phyloP scores from a whole-genome alignment of 2,113 vertebrate genomes.

The Psephotus haematonotus region DNA sequence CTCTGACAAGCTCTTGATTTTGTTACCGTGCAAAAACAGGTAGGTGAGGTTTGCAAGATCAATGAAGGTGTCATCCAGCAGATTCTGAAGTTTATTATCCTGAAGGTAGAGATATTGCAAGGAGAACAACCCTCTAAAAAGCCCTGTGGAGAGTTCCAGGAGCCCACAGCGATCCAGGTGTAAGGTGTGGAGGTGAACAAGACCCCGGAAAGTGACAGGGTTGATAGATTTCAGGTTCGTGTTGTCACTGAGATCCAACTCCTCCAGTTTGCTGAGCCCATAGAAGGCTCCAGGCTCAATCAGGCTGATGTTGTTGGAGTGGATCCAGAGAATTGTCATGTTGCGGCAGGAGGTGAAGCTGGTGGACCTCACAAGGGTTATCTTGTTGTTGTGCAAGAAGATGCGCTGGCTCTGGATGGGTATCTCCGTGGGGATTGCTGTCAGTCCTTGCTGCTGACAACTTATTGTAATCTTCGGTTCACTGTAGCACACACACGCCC shows the following conservation, averaged over 20 bases:
- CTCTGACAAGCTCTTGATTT: slow-evolving; percentile 90
- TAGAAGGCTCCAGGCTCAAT: slow-evolving; percentile 91
- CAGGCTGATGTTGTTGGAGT: slow-evolving; percentile 93
- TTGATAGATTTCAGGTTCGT: slow-evolving; percentile 87
- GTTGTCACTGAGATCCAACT: slow-evolving; percentile 96
- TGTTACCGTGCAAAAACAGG: slow-evolving; percentile 96
- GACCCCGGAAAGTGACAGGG: slow-evolving; percentile 88
- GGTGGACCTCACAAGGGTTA: slow-evolving; percentile 85
- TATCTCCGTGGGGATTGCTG: slow-evolving; percentile 89
- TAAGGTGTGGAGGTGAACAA: slow-evolving; percentile 91
- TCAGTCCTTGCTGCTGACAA: slow-evolving; percentile 95
- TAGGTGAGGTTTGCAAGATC: slow-evolving; percentile 97
- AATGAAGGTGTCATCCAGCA: slow-evolving; percentile 91
- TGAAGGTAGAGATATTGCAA: slow-evolving; percentile 97
- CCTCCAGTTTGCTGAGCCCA: slow-evolving; percentile 90
- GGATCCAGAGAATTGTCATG: slow-evolving; percentile 94
- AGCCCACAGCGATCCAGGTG: slow-evolving; percentile 95
- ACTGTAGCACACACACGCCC: slow-evolving; percentile 93
- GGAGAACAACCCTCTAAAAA: slow-evolving; percentile 90
- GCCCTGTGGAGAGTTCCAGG: slow-evolving; percentile 86
- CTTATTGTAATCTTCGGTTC: slow-evolving; percentile 93
- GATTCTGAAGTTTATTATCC: slow-evolving; percentile 88
- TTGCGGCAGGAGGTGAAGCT: slow-evolving; percentile 93
- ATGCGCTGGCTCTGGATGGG: slow-evolving; percentile 92
- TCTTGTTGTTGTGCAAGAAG: slow-evolving; percentile 95